Base-by-base conservation (phyloP, 2,888 invertebrate genomes). In the Deroplatys truncata region DNA sequence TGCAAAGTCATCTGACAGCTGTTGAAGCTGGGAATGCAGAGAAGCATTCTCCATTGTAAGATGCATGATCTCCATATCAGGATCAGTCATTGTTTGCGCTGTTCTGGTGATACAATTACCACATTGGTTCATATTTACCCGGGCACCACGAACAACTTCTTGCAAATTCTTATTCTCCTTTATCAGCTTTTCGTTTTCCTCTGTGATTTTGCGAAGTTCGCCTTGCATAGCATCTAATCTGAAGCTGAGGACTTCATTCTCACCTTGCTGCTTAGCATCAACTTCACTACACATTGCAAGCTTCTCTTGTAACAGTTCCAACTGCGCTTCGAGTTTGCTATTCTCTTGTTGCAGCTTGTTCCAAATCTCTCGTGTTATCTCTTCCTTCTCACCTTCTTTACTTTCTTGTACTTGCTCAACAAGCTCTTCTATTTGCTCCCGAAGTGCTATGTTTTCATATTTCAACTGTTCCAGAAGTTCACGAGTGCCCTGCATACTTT, bases 371-470 rank as follows among this genome's bases (percentile, higher is more conserved):
- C 10, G 9, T n/a, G 43, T 28, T 28, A 49, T 43, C 25, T 43
- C 43, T 5, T 56, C 28, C 28, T 84, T 83, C 20, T 28, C 43
- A 0, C 35, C 28, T 28, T 72, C 89, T 56, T 83, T 49, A 5
- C 43, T 29, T 2, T 83, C 82, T 56, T 16, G 28, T 9, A 84
- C 28, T n/a, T 87, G 87, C 31, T 83, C 84, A 25, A 88, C 31
- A 35, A 88, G 84, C 84, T 31, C 9, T 15, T 88, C 43, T 85
- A 90, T 25, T 72, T 89, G 88, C 72, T 28, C 56, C 85, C 89
- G 31, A 15, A 90, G 49, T 82, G 84, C 84, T 1, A 31, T 83
- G 49, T 90, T 90, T 49, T 90, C 88, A 43, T 56, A 13, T n/a
- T 88, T 88, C 13, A 90, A 84, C 72, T 86, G 35, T 43, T 72